These are phyloP conservation scores for Drosophila orosa DNA, from an alignment of 1,140 invertebrate genomes.

Conservation along the genomic window DNA sequence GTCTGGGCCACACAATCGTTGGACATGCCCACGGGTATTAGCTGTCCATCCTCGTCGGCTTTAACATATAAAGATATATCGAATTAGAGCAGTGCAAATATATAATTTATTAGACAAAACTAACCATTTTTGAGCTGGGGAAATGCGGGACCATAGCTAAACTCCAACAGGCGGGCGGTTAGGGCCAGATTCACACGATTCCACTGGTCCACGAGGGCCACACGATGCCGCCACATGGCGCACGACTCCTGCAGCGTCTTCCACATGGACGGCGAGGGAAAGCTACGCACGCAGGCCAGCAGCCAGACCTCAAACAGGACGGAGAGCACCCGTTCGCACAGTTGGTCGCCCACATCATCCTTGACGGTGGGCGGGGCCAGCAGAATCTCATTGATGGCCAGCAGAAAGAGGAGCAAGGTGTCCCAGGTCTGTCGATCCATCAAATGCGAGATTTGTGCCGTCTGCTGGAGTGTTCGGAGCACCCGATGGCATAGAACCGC, in stretches of 20 bases:
- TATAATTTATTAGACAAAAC: slow-evolving; percentile 45
- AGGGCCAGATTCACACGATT: slow-evolving; percentile 95
- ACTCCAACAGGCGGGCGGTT: slow-evolving; percentile 92
- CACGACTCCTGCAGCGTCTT: slow-evolving; percentile 97
- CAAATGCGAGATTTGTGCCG: slow-evolving; percentile 91
- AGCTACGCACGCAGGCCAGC: slow-evolving; percentile 93
- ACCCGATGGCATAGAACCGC: slow-evolving; percentile 98
- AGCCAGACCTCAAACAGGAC: slow-evolving; percentile 98
- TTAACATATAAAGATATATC: slow-evolving; percentile 34
- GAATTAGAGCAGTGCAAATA: slow-evolving; percentile 9
- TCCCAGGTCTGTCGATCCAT: slow-evolving; percentile 96
- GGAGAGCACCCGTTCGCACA: slow-evolving; percentile 96
- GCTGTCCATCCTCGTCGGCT: slow-evolving; percentile 93
- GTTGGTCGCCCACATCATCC: slow-evolving; percentile 97
- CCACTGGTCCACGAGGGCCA: slow-evolving; percentile 97
- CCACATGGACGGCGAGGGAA: slow-evolving; percentile 97
- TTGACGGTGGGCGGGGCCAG: slow-evolving; percentile 95
- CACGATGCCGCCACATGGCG: slow-evolving; percentile 95
- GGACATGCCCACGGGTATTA: slow-evolving; percentile 93
- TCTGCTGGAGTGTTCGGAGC: slow-evolving; percentile 93
- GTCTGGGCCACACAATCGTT: slow-evolving; percentile 95
- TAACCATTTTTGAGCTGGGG: slow-evolving; percentile 93
- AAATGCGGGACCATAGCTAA: slow-evolving; percentile 95
- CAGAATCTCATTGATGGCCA: slow-evolving; percentile 96
- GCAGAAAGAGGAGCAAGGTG: slow-evolving; percentile 93